Conservation (phyloP, 1,140 invertebrate species). For the Hestina assimilis region DNA sequence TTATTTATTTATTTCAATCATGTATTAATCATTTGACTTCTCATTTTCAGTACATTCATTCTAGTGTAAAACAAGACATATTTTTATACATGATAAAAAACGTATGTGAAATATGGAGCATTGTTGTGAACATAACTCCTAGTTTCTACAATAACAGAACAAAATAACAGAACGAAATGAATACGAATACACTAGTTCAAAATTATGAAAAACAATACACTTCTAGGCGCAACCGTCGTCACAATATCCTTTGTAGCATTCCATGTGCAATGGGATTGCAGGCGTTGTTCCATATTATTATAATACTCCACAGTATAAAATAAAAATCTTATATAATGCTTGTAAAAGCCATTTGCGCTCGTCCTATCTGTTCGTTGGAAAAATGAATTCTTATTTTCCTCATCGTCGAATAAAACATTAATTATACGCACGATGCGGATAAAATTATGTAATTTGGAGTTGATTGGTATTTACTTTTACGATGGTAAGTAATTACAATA, state of each 20-base stretch:
- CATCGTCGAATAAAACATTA: background rate
- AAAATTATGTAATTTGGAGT: background rate
- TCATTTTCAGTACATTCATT: too few species aligned
- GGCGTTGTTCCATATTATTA: conserved; percentile 32
- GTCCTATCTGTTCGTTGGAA: conserved; percentile 4
- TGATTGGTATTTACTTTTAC: background rate
- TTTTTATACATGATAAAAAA: background rate
- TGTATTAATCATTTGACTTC: too few species aligned
- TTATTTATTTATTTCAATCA: too few species aligned
- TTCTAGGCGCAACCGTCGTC: conserved; percentile 32
- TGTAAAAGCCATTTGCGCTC: conserved; percentile 6
- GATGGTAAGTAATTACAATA: too few species aligned
- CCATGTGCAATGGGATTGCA: conserved; percentile 27
- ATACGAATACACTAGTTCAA: conserved; percentile 29
- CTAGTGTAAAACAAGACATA: background rate
- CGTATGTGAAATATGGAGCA: conserved; percentile 1
- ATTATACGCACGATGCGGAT: background rate
- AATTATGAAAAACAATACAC: conserved; percentile 42
- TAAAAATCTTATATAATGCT: conserved; percentile 23
- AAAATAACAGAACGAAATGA: conserved; percentile 29
- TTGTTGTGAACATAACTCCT: conserved; percentile 14
- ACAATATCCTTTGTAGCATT: conserved; percentile 41
- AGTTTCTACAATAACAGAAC: conserved; percentile 19
- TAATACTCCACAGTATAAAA: conserved; percentile 25
- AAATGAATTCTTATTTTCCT: conserved; percentile 4